Evolutionary conservation across 2,797 vertebrate genomes (phyloP).

Genomic region (Cygnus olor): DNA sequence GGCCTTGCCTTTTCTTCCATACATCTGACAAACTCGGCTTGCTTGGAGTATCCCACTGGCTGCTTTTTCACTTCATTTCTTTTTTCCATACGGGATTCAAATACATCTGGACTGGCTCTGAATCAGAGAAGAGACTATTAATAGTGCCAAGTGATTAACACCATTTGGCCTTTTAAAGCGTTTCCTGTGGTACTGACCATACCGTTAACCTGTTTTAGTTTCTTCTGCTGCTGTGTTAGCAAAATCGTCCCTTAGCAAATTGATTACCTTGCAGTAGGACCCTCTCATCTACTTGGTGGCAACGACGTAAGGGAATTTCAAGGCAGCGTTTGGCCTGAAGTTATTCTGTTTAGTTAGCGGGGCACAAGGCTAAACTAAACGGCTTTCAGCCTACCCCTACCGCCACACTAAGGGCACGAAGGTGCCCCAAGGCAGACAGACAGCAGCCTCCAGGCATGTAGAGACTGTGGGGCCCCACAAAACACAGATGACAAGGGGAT

Average conservation of each 20-base stretch:
- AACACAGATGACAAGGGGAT: not conserved
- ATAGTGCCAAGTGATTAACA: not conserved
- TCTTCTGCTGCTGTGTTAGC: too few relatives aligned
- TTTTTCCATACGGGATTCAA: slow-evolving; percentile 83
- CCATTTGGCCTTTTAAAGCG: rapidly evolving
- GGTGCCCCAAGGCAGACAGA: too few relatives aligned
- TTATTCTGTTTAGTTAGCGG: rapidly evolving
- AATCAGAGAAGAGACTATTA: not conserved
- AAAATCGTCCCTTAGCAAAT: not conserved
- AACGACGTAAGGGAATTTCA: rapidly evolving
- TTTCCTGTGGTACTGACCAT: rapidly evolving
- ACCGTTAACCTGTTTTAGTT: not conserved
- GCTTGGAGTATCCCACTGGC: slow-evolving; percentile 86
- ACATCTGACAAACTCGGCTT: slow-evolving; percentile 86
- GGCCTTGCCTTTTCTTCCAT: slow-evolving; percentile 89
- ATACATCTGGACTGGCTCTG: slow-evolving; percentile 89
- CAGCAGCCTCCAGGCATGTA: not conserved
- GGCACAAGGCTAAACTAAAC: not conserved
- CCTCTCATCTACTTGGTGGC: rapidly evolving
- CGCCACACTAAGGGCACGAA: not conserved
- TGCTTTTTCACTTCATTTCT: slow-evolving; percentile 82
- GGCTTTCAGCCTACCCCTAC: not conserved
- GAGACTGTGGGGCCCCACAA: not conserved
- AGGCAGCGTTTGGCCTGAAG: not conserved
- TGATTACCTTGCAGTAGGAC: rapidly evolving